Conservation (phyloP, 2,797 vertebrate species). For the Danio tinwini region DNA sequence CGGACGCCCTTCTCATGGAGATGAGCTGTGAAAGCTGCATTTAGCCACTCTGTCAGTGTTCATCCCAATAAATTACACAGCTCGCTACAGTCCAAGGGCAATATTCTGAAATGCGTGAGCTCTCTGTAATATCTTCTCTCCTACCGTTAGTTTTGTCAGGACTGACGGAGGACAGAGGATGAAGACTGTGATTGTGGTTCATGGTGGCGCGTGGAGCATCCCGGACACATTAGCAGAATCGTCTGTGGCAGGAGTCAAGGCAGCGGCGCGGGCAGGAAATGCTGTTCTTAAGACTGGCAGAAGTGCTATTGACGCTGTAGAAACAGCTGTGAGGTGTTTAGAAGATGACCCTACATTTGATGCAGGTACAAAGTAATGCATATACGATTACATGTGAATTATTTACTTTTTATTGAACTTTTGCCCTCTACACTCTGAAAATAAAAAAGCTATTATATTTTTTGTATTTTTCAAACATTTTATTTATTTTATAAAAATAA, state of each 20-base stretch:
- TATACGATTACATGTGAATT: background rate
- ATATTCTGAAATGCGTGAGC: slow-evolving; percentile 48
- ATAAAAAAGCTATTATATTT: no score
- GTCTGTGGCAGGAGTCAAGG: slow-evolving; percentile 75
- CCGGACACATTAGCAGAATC: slow-evolving; percentile 71
- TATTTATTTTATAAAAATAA: no score
- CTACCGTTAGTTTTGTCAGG: slow-evolving; percentile 55
- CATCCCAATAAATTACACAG: slow-evolving; percentile 61
- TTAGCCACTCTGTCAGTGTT: slow-evolving; percentile 59
- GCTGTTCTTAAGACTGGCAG: slow-evolving; percentile 70
- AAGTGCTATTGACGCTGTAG: slow-evolving; percentile 78
- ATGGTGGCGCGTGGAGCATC: slow-evolving; percentile 82
- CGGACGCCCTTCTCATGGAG: slow-evolving; percentile 48
- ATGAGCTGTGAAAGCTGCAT: slow-evolving; percentile 58
- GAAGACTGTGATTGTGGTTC: slow-evolving; percentile 79
- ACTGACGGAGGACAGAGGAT: slow-evolving; percentile 60
- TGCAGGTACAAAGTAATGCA: slow-evolving; percentile 66
- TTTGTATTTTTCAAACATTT: no score
- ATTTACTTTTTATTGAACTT: no score
- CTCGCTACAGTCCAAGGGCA: slow-evolving; percentile 59
- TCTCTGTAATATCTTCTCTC: slow-evolving; percentile 52
- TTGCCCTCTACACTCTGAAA: background rate
- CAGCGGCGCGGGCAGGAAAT: slow-evolving; percentile 69
- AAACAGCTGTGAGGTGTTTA: slow-evolving; percentile 75
- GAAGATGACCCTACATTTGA: slow-evolving; percentile 78